Percentiles rank a stretch among this genome's conserved stretches.
These are phyloP conservation scores for Drosophila eugracilis DNA, from an alignment of 1,140 invertebrate species.

Conservation along the genomic window DNA sequence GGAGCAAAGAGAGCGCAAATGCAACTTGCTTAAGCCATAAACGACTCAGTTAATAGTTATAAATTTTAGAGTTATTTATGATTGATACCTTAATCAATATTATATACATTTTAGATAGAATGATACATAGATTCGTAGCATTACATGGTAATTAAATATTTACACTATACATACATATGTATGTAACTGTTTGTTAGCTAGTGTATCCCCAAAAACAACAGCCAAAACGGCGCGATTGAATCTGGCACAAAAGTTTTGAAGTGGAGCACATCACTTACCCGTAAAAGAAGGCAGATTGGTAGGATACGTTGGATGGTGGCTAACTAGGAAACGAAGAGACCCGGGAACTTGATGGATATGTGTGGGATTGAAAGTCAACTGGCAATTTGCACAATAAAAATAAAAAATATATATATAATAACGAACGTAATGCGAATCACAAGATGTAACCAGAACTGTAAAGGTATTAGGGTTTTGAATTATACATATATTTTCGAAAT, in stretches of 20 bases:
- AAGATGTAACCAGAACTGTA: slow-evolving; percentile 27
- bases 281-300: slow-evolving; percentile 3
- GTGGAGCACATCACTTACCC: slow-evolving; percentile 45
- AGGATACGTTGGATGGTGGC: background rate
- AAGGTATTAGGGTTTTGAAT: too few species aligned
- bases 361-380: slow-evolving; percentile 16
- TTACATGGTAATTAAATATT: too few species aligned
- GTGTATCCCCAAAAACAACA: slow-evolving; percentile 12
- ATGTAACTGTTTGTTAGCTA: slow-evolving; percentile 4
- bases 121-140: too few species aligned
- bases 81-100: too few species aligned
- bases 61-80: too few species aligned
- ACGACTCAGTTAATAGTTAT: too few species aligned
- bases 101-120: too few species aligned
- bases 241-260: slow-evolving; percentile 41
- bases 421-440: slow-evolving; percentile 19
- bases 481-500: too few species aligned
- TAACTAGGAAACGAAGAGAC: background rate
- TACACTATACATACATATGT: too few species aligned
- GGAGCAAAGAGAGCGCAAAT: too few species aligned
- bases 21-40: background rate
- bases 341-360: background rate
- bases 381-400: slow-evolving; percentile 10
- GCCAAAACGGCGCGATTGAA: slow-evolving; percentile 14
- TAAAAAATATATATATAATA: slow-evolving; percentile 27